Evolutionary conservation across 2,888 invertebrate genomes (phyloP).

Genomic region (Harpagoxenus sublaevis): DNA sequence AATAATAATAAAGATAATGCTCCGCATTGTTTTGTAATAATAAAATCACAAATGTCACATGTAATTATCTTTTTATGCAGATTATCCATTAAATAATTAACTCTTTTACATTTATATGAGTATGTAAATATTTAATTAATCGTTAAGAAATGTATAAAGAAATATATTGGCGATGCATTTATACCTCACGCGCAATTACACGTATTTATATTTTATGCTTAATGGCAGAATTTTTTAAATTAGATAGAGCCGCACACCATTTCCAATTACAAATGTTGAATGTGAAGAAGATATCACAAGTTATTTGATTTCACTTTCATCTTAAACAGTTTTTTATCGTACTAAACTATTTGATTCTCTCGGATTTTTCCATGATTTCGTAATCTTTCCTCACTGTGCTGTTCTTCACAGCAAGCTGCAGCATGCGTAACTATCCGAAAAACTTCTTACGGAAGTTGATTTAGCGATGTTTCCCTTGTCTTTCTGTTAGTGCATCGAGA

Average conservation of each 20-base stretch:
- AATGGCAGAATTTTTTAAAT: neutral
- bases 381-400: neutral
- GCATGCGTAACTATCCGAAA: constrained; percentile 58
- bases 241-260: neutral
- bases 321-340: constrained; percentile 24
- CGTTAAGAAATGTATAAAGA: neutral
- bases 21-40: neutral
- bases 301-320: constrained; percentile 41
- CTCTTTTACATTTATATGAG: neutral
- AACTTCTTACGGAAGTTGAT: constrained; percentile 57
- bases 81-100: neutral
- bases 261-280: neutral
- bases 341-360: neutral
- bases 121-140: neutral
- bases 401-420: constrained; percentile 26
- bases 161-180: neutral
- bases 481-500: constrained; percentile 43
- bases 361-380: neutral
- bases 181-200: neutral
- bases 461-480: constrained; percentile 59
- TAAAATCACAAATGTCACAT: neutral
- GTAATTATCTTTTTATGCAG: neutral
- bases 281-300: neutral
- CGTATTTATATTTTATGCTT: neutral
- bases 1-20: neutral